phyloP scores from a whole-genome alignment of 1,140 invertebrate genomes.

The Ladona fulva region DNA sequence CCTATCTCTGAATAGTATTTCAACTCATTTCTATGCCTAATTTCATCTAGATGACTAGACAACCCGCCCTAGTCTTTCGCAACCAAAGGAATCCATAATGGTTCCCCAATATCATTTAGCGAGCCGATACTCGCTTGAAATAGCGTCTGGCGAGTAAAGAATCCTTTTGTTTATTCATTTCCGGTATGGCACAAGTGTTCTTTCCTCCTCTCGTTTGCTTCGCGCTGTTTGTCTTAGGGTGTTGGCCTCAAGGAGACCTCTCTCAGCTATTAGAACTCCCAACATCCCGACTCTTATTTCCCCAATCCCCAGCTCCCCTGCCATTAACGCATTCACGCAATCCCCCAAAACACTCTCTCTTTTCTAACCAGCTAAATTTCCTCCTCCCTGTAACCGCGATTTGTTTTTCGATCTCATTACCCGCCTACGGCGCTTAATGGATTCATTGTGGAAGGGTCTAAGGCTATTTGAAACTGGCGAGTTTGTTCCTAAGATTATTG shows the following conservation, averaged over 20 bases:
- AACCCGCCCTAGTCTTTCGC: too few species aligned
- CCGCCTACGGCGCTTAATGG: background rate
- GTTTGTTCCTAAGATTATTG: too few species aligned
- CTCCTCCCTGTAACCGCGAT: background rate
- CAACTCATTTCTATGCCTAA: too few species aligned
- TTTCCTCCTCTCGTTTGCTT: background rate
- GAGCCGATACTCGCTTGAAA: background rate
- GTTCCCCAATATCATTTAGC: too few species aligned
- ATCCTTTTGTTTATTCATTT: background rate
- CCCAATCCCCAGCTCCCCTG: background rate
- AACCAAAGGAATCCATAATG: too few species aligned
- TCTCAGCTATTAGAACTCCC: background rate
- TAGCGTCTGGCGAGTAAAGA: background rate
- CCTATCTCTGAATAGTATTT: too few species aligned
- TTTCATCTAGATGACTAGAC: too few species aligned
- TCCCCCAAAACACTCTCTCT: too few species aligned
- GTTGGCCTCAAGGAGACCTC: background rate
- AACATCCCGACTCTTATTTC: background rate
- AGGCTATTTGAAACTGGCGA: too few species aligned
- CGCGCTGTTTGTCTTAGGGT: background rate
- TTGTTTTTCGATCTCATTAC: constrained; percentile 7
- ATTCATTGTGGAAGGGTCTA: too few species aligned
- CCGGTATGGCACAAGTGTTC: background rate
- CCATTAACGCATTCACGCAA: too few species aligned
- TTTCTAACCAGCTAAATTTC: too few species aligned